Evolutionary conservation across 1,140 invertebrate species (phyloP).

Genomic region (Pseudobourletiella spinata): DNA sequence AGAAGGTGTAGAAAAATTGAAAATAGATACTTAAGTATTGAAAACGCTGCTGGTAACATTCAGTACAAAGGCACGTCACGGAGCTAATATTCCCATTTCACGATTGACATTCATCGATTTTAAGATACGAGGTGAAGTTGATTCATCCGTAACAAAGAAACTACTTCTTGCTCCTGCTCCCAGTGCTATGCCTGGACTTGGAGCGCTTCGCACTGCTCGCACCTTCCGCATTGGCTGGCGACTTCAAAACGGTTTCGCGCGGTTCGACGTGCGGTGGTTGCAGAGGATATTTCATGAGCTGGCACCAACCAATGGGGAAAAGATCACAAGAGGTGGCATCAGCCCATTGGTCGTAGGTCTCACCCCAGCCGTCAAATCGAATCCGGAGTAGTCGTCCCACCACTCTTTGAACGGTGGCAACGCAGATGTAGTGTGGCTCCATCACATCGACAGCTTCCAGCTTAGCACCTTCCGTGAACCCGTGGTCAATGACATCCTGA

Average conservation of each 20-base stretch:
- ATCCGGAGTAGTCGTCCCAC: slow-evolving; percentile 9
- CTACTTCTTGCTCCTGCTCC: not conserved
- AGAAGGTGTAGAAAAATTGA: too few species aligned
- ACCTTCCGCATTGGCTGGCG: not conserved
- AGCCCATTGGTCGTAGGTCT: slow-evolving; percentile 18
- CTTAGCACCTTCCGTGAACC: slow-evolving; percentile 19
- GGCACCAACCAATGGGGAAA: slow-evolving; percentile 28
- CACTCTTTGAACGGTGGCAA: slow-evolving; percentile 15
- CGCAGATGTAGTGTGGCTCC: slow-evolving; percentile 10
- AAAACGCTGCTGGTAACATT: too few species aligned
- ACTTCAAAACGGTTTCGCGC: not conserved
- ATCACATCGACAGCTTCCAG: slow-evolving; percentile 15
- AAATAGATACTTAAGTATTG: too few species aligned
- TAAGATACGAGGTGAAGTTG: too few species aligned
- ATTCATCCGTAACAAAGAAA: too few species aligned
- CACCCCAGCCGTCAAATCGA: slow-evolving; percentile 24
- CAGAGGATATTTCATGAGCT: slow-evolving; percentile 13
- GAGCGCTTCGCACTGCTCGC: not conserved
- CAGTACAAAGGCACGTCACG: too few species aligned
- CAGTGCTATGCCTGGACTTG: not conserved
- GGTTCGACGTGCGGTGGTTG: not conserved
- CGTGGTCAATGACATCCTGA: not conserved
- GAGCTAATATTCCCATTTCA: too few species aligned
- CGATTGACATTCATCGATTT: too few species aligned
- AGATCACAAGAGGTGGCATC: slow-evolving; percentile 18